Evolutionary conservation across 2,888 invertebrate genomes (phyloP).

Genomic region (Oxystoma pomonae): DNA sequence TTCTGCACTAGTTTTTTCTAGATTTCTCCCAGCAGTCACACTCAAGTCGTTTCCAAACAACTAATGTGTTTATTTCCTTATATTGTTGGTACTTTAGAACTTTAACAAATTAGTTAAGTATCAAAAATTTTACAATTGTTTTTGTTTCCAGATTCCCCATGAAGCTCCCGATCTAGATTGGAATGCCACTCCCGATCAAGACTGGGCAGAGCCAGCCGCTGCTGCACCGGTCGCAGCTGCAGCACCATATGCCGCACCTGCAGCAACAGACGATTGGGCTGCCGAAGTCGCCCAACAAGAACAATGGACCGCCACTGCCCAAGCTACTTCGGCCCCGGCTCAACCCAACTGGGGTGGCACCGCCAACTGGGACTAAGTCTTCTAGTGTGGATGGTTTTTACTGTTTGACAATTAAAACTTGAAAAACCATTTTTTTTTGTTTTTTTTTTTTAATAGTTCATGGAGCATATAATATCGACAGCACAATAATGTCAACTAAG

Average conservation of each 20-base stretch:
- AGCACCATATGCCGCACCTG: slow-evolving; percentile 40
- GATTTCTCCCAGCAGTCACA: no score
- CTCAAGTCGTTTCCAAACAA: no score
- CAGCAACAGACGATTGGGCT: slow-evolving; percentile 41
- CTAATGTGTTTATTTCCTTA: no score
- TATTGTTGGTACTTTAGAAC: no score
- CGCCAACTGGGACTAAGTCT: slow-evolving; percentile 52
- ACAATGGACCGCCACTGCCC: slow-evolving; percentile 25
- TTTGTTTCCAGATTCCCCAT: slow-evolving; percentile 27
- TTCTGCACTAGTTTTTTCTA: no score
- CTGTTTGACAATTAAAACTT: neutral
- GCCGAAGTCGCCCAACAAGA: slow-evolving; percentile 32
- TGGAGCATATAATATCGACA: no score
- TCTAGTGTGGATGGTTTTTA: neutral
- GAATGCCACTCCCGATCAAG: slow-evolving; percentile 52
- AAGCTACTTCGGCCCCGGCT: slow-evolving; percentile 44
- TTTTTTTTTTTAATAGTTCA: neutral
- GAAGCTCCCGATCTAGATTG: slow-evolving; percentile 53
- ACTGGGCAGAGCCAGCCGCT: slow-evolving; percentile 48
- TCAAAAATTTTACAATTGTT: no score
- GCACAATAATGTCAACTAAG: no score
- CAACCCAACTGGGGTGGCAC: slow-evolving; percentile 61
- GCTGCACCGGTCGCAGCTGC: slow-evolving; percentile 39
- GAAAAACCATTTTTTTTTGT: neutral
- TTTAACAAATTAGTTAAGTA: no score